These are phyloP conservation scores for Buphagus erythrorhynchus DNA, from an alignment of 2,797 vertebrate species.

Conservation along the genomic window DNA sequence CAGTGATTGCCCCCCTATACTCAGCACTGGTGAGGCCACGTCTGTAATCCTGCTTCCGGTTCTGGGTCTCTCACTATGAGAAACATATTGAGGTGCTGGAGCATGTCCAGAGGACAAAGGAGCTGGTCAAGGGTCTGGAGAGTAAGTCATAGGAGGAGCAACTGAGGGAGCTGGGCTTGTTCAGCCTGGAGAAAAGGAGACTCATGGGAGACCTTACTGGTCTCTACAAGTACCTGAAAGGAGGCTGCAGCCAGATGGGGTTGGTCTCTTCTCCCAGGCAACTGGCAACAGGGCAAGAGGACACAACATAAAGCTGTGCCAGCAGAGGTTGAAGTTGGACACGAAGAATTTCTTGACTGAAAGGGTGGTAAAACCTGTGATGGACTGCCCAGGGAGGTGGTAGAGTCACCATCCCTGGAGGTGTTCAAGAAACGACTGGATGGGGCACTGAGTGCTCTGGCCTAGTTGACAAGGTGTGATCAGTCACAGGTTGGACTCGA, in stretches of 20 bases:
- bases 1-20: neutral
- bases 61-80: neutral
- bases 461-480: neutral
- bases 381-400: neutral
- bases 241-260: neutral
- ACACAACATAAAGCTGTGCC: neutral
- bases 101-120: neutral
- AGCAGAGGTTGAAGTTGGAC: rapidly evolving
- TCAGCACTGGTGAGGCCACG: neutral
- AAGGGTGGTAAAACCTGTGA: neutral
- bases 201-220: neutral
- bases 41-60: neutral
- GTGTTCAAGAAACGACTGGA: rapidly evolving
- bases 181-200: neutral
- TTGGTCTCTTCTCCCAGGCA: neutral
- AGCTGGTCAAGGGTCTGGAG: neutral
- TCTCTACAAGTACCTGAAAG: neutral
- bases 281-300: neutral
- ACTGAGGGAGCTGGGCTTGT: neutral
- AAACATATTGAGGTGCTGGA: neutral
- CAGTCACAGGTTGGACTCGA: neutral
- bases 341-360: neutral
- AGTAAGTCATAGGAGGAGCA: neutral
- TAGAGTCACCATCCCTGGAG: neutral
- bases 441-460: neutral